Evolutionary conservation across 1,140 invertebrate genomes (phyloP).

Genomic region (Cotesia typhae): DNA sequence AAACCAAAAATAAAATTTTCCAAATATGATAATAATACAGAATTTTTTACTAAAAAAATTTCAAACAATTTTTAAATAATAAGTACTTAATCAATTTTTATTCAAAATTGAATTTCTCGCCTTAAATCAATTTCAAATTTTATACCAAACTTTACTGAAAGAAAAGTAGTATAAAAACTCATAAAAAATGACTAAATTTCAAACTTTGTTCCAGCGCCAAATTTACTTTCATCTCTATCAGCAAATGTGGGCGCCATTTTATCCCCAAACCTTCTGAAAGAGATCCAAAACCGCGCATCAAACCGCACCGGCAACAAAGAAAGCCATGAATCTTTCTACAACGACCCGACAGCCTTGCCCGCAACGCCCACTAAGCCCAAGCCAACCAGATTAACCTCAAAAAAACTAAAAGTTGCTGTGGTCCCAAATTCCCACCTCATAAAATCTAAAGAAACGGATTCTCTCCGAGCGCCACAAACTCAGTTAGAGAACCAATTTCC

Average conservation of each 20-base stretch:
- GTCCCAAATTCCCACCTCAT: background rate
- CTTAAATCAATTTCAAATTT: too few species aligned
- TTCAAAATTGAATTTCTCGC: too few species aligned
- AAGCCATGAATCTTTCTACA: conserved; percentile 10
- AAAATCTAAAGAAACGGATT: conserved; percentile 21
- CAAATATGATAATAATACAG: too few species aligned
- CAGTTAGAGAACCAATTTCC: conserved; percentile 38
- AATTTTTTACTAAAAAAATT: too few species aligned
- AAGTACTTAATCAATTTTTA: too few species aligned
- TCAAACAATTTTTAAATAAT: too few species aligned
- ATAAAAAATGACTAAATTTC: too few species aligned
- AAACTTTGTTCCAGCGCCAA: background rate
- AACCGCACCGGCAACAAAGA: conserved; percentile 18
- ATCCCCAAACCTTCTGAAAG: conserved; percentile 1
- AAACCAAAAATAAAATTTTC: too few species aligned
- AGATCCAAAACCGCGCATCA: background rate
- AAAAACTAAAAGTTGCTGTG: background rate
- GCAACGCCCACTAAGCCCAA: background rate
- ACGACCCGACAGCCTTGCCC: background rate
- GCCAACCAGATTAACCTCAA: background rate
- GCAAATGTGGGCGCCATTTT: conserved; percentile 1
- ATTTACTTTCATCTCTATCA: background rate
- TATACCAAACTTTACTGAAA: too few species aligned
- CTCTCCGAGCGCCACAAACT: conserved; percentile 33
- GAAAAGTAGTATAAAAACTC: too few species aligned